Evolutionary conservation across 2,113 vertebrate species (phyloP).

Genomic region (Petaurus breviceps): DNA sequence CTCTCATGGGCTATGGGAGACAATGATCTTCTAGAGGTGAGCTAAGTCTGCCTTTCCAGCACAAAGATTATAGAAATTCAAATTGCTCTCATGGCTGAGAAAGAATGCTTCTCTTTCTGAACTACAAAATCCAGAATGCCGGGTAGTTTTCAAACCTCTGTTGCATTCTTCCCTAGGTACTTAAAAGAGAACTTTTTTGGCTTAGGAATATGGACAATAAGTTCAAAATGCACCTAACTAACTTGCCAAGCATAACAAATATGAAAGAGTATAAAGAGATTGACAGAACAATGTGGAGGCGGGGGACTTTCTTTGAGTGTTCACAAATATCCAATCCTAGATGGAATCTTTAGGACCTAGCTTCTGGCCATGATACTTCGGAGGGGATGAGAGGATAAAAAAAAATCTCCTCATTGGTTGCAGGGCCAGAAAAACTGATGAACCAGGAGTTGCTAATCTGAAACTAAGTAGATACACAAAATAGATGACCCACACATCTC

Average conservation of each 20-base stretch:
- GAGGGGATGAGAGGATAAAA: background rate
- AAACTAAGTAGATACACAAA: background rate
- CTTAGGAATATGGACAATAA: background rate
- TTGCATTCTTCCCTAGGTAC: background rate
- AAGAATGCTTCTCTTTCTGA: background rate
- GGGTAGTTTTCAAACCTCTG: background rate
- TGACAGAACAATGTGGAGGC: background rate
- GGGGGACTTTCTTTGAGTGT: background rate
- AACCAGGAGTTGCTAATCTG: background rate
- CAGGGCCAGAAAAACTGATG: background rate
- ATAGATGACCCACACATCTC: background rate
- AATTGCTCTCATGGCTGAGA: background rate
- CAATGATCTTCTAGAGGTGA: too few relatives aligned
- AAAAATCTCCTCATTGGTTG: background rate
- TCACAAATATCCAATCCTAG: background rate
- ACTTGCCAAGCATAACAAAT: background rate
- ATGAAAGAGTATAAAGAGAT: background rate
- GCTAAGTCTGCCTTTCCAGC: too few relatives aligned
- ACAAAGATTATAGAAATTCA: background rate
- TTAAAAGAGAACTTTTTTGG: background rate
- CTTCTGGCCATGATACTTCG: background rate
- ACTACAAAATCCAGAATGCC: background rate
- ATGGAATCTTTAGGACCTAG: background rate
- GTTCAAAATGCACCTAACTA: background rate
- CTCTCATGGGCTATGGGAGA: too few relatives aligned